phyloP scores from a whole-genome alignment of 2,797 vertebrate genomes.

The Dicrostonyx torquatus region DNA sequence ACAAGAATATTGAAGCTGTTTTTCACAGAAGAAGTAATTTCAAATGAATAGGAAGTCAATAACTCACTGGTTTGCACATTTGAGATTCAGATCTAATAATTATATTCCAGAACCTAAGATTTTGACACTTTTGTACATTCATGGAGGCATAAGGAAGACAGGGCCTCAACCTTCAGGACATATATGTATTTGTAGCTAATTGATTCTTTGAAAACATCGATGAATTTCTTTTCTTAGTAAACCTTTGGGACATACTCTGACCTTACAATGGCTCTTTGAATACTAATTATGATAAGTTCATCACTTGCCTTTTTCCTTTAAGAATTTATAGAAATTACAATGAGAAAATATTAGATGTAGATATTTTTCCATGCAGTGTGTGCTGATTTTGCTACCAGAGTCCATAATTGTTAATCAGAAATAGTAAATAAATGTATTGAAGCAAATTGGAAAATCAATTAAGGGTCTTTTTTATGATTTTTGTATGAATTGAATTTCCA shows the following conservation, averaged over 20 bases:
- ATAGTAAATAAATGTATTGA: background rate
- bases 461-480: background rate
- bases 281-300: too few species aligned
- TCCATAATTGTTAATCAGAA: background rate
- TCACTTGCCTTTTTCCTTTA: background rate
- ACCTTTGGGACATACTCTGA: background rate
- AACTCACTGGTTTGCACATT: background rate
- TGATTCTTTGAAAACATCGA: background rate
- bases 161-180: background rate
- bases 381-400: background rate
- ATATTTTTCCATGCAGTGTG: background rate
- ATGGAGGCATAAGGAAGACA: background rate
- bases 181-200: background rate
- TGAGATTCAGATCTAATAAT: background rate
- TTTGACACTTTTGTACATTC: background rate
- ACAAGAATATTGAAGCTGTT: background rate
- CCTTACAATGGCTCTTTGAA: constrained; percentile 1
- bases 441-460: background rate
- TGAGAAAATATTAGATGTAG: background rate
- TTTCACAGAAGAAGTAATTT: background rate
- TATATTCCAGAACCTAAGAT: background rate
- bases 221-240: background rate
- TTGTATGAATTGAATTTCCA: constrained; percentile 11
- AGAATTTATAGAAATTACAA: background rate
- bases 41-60: background rate